Conservation (phyloP, 1,140 invertebrate genomes). For the Zaprionus vittiger region DNA sequence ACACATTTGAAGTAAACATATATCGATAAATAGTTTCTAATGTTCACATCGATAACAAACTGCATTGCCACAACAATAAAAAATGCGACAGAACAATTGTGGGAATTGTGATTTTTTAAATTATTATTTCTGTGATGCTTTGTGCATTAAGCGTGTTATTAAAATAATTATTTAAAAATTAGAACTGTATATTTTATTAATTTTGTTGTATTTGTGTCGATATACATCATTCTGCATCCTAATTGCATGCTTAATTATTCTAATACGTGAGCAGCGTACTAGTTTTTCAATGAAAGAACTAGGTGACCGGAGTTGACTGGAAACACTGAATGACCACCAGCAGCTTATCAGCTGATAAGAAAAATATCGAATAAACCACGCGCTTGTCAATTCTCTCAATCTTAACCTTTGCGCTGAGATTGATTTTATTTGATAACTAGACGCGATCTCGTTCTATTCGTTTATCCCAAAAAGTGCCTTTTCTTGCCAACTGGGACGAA, state of each 20-base stretch:
- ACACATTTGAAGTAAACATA: not conserved
- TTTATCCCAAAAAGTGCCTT: conserved; percentile 21
- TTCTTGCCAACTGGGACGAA: conserved; percentile 15
- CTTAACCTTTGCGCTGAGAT: conserved; percentile 15
- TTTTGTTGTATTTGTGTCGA: not conserved
- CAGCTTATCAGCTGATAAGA: conserved; percentile 30
- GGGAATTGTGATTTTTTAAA: not conserved
- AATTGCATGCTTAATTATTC: not conserved
- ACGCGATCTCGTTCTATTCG: not conserved
- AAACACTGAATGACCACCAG: not conserved
- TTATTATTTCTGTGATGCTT: not conserved
- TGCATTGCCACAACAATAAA: not conserved
- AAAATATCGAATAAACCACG: conserved; percentile 29
- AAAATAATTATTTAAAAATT: not conserved
- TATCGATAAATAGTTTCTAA: not conserved
- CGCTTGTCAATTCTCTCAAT: conserved; percentile 17
- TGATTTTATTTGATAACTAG: conserved; percentile 5
- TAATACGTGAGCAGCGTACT: not conserved
- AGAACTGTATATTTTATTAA: not conserved
- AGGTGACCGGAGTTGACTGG: not conserved
- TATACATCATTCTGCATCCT: not conserved
- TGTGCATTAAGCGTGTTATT: not conserved
- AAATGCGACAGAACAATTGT: not conserved
- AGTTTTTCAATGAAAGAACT: not conserved
- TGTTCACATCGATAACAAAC: not conserved